Evolutionary conservation across 2,888 invertebrate genomes (phyloP).

Genomic region (Sinohyriopsis cumingii): DNA sequence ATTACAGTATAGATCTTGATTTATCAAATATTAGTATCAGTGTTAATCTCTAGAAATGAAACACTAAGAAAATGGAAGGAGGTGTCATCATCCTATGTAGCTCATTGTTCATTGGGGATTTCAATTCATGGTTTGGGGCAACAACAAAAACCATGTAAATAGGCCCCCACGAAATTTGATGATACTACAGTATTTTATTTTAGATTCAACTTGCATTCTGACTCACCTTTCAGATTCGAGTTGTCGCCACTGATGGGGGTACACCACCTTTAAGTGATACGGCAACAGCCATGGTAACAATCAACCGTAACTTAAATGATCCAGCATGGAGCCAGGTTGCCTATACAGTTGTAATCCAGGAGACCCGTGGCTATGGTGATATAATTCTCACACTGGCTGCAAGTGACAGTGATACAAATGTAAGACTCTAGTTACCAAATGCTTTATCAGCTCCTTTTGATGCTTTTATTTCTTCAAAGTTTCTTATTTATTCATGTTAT

Average conservation of each 20-base stretch:
- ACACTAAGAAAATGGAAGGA: no score
- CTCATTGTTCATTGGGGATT: no score
- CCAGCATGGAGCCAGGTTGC: constrained; percentile 46
- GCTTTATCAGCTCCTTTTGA: neutral
- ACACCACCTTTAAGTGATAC: constrained; percentile 42
- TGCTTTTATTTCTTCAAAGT: neutral
- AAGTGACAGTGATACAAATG: constrained; percentile 44
- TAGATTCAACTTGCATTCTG: no score
- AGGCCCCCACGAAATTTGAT: no score
- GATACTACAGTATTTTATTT: no score
- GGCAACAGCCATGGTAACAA: constrained; percentile 29
- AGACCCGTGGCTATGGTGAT: constrained; percentile 44
- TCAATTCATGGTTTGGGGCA: no score
- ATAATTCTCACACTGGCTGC: constrained; percentile 42
- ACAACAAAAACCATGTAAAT: no score
- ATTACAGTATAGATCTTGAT: no score
- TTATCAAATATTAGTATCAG: no score
- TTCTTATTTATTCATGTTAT: no score
- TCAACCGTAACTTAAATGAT: constrained; percentile 49
- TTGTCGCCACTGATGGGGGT: constrained; percentile 62
- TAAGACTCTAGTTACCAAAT: constrained; percentile 14
- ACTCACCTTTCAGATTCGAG: constrained; percentile 48
- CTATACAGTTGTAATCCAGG: constrained; percentile 45
- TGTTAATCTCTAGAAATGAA: no score
- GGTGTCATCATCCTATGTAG: no score